Evolutionary conservation across 2,797 vertebrate species (phyloP).

Genomic region (Chromis chromis): DNA sequence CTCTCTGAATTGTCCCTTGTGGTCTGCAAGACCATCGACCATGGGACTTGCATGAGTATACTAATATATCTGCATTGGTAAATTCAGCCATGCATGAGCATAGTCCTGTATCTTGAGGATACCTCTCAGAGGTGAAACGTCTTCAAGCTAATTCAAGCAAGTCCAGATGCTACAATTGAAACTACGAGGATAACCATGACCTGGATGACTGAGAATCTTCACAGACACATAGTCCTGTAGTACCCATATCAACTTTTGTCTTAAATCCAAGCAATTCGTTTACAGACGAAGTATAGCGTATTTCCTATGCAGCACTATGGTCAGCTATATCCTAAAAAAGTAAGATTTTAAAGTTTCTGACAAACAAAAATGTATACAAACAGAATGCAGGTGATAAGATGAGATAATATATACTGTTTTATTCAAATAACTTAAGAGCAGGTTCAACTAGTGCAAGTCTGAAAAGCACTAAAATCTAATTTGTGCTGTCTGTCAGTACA

Average conservation of each 20-base stretch:
- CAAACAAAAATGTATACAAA: conserved; percentile 5
- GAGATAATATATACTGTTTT: conserved; percentile 14
- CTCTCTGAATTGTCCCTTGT: background rate
- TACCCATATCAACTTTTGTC: background rate
- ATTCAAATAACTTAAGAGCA: conserved; percentile 15
- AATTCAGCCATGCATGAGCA: background rate
- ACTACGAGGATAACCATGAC: no score
- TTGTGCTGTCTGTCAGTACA: conserved; percentile 22
- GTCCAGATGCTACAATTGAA: no score
- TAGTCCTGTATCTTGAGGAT: no score
- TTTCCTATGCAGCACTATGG: background rate
- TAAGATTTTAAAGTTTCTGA: background rate
- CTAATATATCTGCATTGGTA: background rate
- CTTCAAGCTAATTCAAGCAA: no score
- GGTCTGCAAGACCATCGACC: background rate
- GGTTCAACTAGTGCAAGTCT: conserved; percentile 13
- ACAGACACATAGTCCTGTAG: background rate
- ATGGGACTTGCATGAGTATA: background rate
- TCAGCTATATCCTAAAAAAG: background rate
- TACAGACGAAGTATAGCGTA: background rate
- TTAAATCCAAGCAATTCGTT: conserved; percentile 5
- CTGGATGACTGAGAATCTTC: no score
- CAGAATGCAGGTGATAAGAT: background rate
- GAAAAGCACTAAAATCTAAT: conserved; percentile 49
- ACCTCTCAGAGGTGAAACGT: no score